Percentiles rank a stretch among this genome's conserved stretches.
These are phyloP conservation scores for Heliconius erato DNA, from an alignment of 2,888 invertebrate species.

Conservation along the genomic window DNA sequence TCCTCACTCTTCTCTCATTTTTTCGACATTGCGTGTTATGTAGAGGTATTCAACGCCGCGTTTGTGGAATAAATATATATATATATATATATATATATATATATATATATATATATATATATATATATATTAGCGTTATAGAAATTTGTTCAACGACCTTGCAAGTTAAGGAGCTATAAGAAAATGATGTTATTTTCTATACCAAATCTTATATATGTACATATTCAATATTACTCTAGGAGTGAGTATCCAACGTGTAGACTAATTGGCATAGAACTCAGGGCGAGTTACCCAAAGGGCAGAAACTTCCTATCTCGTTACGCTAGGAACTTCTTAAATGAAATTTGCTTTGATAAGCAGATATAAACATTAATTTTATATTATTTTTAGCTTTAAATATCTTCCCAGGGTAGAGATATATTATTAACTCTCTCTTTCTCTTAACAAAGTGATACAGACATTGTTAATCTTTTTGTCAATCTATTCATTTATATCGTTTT, in stretches of 20 bases:
- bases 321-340: constrained; percentile 23
- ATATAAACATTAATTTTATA: constrained; percentile 16
- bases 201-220: not conserved
- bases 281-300: constrained; percentile 24
- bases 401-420: not conserved
- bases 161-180: too few species aligned
- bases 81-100: too few species aligned
- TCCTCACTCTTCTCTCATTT: too few species aligned
- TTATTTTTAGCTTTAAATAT: constrained; percentile 6
- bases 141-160: too few species aligned
- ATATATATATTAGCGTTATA: too few species aligned
- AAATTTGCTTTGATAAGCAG: constrained; percentile 24
- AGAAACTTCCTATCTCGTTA: constrained; percentile 28
- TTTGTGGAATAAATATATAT: too few species aligned
- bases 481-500: too few species aligned
- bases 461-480: too few species aligned
- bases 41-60: too few species aligned
- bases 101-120: too few species aligned
- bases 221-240: not conserved
- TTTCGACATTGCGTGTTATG: too few species aligned
- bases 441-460: too few species aligned
- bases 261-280: constrained; percentile 30
- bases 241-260: constrained; percentile 18
- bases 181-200: not conserved
- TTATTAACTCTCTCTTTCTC: not conserved